A percentile compares a stretch with the other conserved stretches of the same genome.
Evolutionary conservation across 2,113 vertebrate species (phyloP).

Genomic region (cat (Felis catus)): F.catus_Fca126_mat1.0 CM031420.1:109329001-109329500

Average conservation of each 20-base stretch:
- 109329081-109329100: not conserved
- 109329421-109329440: not conserved
- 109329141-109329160: constrained; percentile 19
- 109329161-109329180: not conserved
- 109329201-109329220: not conserved
- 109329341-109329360: not conserved
- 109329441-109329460: not conserved
- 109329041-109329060: not conserved
- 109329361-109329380: not conserved
- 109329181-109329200: constrained; percentile 28
- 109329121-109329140: not conserved
- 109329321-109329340: not conserved
- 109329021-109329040: constrained; percentile 16
- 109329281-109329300: not conserved
- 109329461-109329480: not conserved
- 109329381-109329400: not conserved
- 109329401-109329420: not conserved
- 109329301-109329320: not conserved
- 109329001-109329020: constrained; percentile 17
- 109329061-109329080: not conserved
- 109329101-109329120: not conserved
- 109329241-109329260: constrained; percentile 18
- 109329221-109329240: not conserved
- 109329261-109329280: constrained; percentile 9
- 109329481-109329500: constrained; percentile 18